Evolutionary conservation across 1,140 invertebrate genomes (phyloP).

Genomic region (Trichoplusia ni): DNA sequence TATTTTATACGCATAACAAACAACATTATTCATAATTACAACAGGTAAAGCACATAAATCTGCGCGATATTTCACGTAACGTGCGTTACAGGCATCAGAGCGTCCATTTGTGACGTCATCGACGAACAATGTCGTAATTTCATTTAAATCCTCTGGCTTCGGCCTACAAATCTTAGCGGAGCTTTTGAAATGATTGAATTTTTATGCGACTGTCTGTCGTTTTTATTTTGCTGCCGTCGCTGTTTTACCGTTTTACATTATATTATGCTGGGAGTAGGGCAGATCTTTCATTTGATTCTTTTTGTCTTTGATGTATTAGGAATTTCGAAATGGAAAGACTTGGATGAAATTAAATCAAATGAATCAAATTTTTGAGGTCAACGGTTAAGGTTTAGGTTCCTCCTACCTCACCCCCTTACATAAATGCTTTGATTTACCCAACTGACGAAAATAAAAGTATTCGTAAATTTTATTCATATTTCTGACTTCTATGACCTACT

Average conservation of each 20-base stretch:
- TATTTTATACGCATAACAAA: neutral
- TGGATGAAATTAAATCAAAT: too few species aligned
- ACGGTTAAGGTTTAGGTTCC: too few species aligned
- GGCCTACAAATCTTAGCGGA: constrained; percentile 42
- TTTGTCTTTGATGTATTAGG: neutral
- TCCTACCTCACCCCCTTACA: too few species aligned
- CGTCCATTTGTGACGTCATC: constrained; percentile 14
- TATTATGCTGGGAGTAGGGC: constrained; percentile 16
- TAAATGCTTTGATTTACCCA: too few species aligned
- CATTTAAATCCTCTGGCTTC: constrained; percentile 35
- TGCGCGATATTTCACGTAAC: constrained; percentile 1
- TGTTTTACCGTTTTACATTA: constrained; percentile 30
- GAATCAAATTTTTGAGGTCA: too few species aligned
- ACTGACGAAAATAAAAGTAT: too few species aligned
- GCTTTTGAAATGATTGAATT: constrained; percentile 58
- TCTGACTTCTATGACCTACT: too few species aligned
- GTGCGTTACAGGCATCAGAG: constrained; percentile 11
- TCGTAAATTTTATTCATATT: too few species aligned
- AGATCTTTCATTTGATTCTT: constrained; percentile 6
- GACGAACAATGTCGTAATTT: constrained; percentile 42
- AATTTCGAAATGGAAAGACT: too few species aligned
- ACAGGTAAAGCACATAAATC: constrained; percentile 7
- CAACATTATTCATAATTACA: constrained; percentile 15
- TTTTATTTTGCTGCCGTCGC: constrained; percentile 24
- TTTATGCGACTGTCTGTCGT: constrained; percentile 37